phyloP scores from a whole-genome alignment of 2,888 invertebrate genomes.

The Calameuta pallipes region DNA sequence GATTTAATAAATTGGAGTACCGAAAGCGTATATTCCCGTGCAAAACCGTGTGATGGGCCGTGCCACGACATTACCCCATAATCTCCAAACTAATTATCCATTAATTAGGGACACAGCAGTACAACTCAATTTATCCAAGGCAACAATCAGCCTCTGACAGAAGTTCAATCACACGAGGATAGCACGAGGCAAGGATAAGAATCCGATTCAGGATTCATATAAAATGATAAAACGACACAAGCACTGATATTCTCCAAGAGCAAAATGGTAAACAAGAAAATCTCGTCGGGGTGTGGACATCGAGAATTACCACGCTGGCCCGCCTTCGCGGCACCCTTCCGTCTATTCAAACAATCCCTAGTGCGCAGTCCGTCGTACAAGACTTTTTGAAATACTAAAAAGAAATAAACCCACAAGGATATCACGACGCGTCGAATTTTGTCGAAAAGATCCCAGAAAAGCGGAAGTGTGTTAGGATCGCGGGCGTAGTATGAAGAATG shows the following conservation, averaged over 20 bases:
- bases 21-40: not conserved
- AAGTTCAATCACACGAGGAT: not conserved
- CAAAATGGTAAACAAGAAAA: constrained; percentile 5
- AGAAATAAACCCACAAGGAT: not conserved
- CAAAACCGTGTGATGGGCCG: not conserved
- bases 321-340: not conserved
- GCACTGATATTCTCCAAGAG: not conserved
- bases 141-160: not conserved
- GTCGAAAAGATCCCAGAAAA: not conserved
- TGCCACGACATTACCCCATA: not conserved
- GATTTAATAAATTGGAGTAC: not conserved
- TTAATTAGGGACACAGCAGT: not conserved
- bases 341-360: not conserved
- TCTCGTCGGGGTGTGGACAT: not conserved
- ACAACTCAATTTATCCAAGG: not conserved
- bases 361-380: not conserved
- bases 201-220: not conserved
- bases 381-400: not conserved
- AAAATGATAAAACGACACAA: not conserved
- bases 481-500: constrained; percentile 1
- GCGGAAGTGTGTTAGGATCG: not conserved
- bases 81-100: not conserved
- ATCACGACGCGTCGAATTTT: not conserved
- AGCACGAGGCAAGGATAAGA: not conserved
- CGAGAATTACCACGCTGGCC: not conserved